Base-by-base conservation (phyloP, 2,797 vertebrate species). In the Streptopelia turtur region DNA sequence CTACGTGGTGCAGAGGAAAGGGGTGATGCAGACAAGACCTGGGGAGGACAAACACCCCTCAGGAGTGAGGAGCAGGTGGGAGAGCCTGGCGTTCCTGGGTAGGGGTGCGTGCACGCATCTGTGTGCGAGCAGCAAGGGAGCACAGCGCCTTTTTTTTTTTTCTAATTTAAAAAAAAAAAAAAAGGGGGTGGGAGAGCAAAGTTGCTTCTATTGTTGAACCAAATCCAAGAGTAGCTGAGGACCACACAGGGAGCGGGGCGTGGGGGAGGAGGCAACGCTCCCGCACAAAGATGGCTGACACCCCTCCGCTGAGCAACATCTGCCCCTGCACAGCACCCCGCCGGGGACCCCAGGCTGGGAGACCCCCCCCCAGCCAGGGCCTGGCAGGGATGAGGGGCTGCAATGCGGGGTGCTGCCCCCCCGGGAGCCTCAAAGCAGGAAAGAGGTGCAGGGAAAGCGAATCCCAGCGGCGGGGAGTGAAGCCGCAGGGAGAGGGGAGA, bases 171-270 rank as follows among this genome's bases (percentile, higher is more conserved):
- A 60, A 72, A 43, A 68, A 93, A 91, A 96, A 87, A 96, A 97
- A 96, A 93, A 94, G 94, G 98, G 97, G 98, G 98, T 75, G 96
- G 97, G 94, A 94, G 96, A 96, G 97, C 93, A 93, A 97, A 95
- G 96, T 94, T 98, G 98, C 98, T 98, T 99, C 98, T 98, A 97
- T 98, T 98, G 98, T 99, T 99, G 98, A 98, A 99, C 98, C 98
- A 98, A 99, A 99, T 99, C 98, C 98, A 98, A 98, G 98, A 99
- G 98, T 98, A 98, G 99, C 98, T 98, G 98, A 98, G 98, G 99
- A 99, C 99, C 99, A 99, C 99, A 99, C 99, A 99, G 97, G 98
- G 98, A 98, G 99, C 96, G 33, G 84, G 96, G 97, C 98, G 98
- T 98, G 98, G 98, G 98, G 96, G 94, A 95, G 96, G 96, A 97